Evolutionary conservation across 2,797 vertebrate species (phyloP).

Genomic region (Paguma larvata): DNA sequence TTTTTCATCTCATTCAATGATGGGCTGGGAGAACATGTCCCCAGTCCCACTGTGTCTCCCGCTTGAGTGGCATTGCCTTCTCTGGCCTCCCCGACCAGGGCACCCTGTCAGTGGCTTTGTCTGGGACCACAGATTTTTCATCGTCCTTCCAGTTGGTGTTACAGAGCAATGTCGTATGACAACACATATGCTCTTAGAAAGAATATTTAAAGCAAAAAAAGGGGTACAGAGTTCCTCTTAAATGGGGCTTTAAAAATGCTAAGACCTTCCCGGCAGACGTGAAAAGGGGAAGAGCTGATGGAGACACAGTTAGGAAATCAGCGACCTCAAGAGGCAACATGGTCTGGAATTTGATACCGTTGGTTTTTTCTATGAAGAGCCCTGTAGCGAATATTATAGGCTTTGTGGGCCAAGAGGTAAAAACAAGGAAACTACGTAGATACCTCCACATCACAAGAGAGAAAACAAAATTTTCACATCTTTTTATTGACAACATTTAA

Average conservation of each 20-base stretch:
- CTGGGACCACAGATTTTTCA: not conserved
- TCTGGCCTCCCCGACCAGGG: not conserved
- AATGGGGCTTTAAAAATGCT: not conserved
- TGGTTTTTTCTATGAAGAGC: not conserved
- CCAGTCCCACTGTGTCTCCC: not conserved
- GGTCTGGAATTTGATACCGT: not conserved
- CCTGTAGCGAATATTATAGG: not conserved
- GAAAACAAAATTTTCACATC: not conserved
- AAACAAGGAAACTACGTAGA: not conserved
- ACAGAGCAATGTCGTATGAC: not conserved
- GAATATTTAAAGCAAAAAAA: not conserved
- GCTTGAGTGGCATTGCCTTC: not conserved
- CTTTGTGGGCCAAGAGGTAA: not conserved
- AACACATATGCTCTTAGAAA: not conserved
- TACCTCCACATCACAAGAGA: not conserved
- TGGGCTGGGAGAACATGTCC: not conserved
- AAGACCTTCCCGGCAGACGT: not conserved
- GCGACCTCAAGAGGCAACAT: not conserved
- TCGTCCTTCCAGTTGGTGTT: not conserved
- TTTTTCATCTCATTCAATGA: not conserved
- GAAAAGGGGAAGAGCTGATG: not conserved
- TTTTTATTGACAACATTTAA: not conserved
- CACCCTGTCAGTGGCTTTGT: not conserved
- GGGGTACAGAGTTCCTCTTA: not conserved
- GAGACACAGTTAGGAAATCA: not conserved